Evolutionary conservation across 1,140 invertebrate species (phyloP).

Genomic region (Saccostrea cuccullata): DNA sequence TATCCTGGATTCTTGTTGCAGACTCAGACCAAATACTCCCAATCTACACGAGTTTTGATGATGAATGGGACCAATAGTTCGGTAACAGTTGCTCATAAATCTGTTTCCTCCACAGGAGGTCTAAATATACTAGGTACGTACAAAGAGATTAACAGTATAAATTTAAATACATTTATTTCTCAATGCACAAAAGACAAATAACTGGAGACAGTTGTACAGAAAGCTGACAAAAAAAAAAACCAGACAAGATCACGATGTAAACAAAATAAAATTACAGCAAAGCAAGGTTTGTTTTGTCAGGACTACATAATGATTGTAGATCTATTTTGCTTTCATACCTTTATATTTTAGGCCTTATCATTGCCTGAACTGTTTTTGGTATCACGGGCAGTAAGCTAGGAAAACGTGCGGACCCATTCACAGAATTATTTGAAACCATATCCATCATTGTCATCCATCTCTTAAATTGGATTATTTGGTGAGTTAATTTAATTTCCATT

Average conservation of each 20-base stretch:
- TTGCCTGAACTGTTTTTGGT: conserved; percentile 56
- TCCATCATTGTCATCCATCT: conserved; percentile 60
- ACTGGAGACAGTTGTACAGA: too few species aligned
- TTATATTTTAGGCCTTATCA: conserved; percentile 53
- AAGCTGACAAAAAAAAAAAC: too few species aligned
- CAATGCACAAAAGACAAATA: too few species aligned
- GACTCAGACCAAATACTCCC: conserved; percentile 18
- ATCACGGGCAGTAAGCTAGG: conserved; percentile 91
- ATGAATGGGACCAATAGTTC: neutral
- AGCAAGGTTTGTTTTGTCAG: neutral
- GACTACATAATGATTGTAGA: neutral
- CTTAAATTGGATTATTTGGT: conserved; percentile 61
- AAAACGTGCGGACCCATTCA: conserved; percentile 78
- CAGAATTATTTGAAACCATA: conserved; percentile 60
- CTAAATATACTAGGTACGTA: conserved; percentile 46
- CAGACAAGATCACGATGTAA: too few species aligned
- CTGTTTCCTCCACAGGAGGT: neutral
- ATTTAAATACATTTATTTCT: neutral
- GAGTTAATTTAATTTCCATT: neutral
- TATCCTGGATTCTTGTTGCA: neutral
- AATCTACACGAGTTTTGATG: neutral
- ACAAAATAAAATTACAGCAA: too few species aligned
- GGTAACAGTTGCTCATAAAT: neutral
- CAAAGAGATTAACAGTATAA: neutral
- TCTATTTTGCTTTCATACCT: neutral